Evolutionary conservation across 2,888 invertebrate genomes (phyloP).

Genomic region (Meganola albula): DNA sequence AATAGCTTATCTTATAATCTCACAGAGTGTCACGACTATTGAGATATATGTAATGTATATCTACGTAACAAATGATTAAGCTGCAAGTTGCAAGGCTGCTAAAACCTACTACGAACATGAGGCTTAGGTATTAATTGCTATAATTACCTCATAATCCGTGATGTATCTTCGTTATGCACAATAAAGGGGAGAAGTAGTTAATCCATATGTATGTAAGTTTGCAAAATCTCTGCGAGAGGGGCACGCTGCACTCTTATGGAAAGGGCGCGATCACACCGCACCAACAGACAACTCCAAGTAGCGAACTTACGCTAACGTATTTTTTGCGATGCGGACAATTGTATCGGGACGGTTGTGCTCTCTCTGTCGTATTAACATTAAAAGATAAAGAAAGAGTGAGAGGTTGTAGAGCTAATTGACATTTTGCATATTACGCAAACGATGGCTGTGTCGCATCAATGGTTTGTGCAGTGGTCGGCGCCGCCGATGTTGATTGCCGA

Average conservation of each 20-base stretch:
- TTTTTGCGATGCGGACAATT: constrained; percentile 37
- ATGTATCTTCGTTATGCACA: constrained; percentile 13
- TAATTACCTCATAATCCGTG: constrained; percentile 16
- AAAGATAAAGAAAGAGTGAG: constrained; percentile 27
- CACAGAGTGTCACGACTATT: constrained; percentile 12
- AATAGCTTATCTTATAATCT: no score
- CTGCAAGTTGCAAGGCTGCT: constrained; percentile 2
- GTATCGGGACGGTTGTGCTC: constrained; percentile 19
- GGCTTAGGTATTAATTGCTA: constrained; percentile 10
- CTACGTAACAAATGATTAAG: no score
- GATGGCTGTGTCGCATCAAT: constrained; percentile 72
- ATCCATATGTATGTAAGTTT: constrained; percentile 18
- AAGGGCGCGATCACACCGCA: constrained; percentile 33
- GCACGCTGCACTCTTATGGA: constrained; percentile 32
- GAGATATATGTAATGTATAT: no score
- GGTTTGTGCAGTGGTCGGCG: constrained; percentile 70
- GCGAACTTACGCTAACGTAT: constrained; percentile 47
- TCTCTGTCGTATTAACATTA: constrained; percentile 29
- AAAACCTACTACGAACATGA: background rate
- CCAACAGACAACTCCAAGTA: constrained; percentile 42
- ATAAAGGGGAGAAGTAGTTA: constrained; percentile 24
- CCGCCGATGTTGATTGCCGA: constrained; percentile 55
- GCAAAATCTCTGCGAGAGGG: constrained; percentile 33
- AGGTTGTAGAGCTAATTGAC: constrained; percentile 25
- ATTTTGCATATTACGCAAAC: constrained; percentile 31